A percentile compares a stretch with the other conserved stretches of the same genome.
Conservation (phyloP, 2,888 invertebrate species). For the Dilophus febrilis region DNA sequence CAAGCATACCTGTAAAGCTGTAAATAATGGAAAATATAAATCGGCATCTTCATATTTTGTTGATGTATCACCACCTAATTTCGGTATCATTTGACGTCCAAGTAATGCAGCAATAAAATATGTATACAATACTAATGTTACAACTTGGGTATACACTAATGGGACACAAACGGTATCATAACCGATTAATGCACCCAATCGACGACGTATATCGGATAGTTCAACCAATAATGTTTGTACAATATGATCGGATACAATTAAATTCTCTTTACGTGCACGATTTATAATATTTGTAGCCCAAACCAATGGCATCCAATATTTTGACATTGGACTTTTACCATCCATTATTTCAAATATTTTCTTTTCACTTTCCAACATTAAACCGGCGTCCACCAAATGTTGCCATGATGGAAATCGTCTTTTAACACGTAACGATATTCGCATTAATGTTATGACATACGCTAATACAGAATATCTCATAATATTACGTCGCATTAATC, state of each 20-base stretch:
- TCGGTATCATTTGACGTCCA: conserved; percentile 66
- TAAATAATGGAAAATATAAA: conserved; percentile 80
- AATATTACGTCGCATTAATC: conserved; percentile 77
- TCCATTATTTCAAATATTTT: conserved; percentile 84
- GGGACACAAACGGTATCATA: conserved; percentile 87
- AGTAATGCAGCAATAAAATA: conserved; percentile 80
- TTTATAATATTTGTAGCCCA: conserved; percentile 89
- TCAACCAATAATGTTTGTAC: conserved; percentile 81
- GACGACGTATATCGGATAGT: conserved; percentile 70
- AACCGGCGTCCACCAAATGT: conserved; percentile 72
- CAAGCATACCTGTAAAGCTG: conserved; percentile 58
- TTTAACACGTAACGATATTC: conserved; percentile 74
- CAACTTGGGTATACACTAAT: conserved; percentile 84
- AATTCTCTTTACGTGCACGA: conserved; percentile 65
- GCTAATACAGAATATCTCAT: conserved; percentile 77
- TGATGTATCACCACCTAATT: conserved; percentile 32
- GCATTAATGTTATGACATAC: conserved; percentile 74
- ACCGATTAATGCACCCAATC: conserved; percentile 70
- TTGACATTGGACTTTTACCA: conserved; percentile 75
- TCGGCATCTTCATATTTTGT: conserved; percentile 48
- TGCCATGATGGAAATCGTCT: conserved; percentile 78
- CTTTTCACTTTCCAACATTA: conserved; percentile 81
- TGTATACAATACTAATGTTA: conserved; percentile 76
- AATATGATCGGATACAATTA: conserved; percentile 78
- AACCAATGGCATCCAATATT: conserved; percentile 85